Evolutionary conservation across 1,140 invertebrate genomes (phyloP), one percentile per base, ranked within the genome.

Genomic region (Tetraneura akinire): DNA sequence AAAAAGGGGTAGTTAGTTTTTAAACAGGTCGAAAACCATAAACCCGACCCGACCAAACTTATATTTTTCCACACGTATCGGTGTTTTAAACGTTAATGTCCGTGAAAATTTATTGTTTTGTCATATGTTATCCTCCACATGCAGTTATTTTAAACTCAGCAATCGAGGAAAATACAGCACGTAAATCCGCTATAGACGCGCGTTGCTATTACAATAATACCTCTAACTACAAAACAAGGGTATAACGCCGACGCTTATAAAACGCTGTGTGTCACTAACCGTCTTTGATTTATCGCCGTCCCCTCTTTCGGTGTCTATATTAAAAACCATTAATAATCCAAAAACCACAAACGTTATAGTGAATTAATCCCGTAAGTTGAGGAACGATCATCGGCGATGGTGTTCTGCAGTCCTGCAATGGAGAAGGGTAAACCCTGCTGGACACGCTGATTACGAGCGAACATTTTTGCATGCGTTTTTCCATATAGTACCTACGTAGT

Each of bases 261-360:
- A 78, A 78, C 55, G 57, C 71, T 16, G 55, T 14, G 53, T 78
- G 74, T 60, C 55, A 45, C 51, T 78, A 78, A 13, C 9, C 32
- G 32, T 32, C 74, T 26, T 55, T 78, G 74, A 78, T 78, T 78
- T 78, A 78, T 78, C n/a, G 14, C 55, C 32, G 9, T 45, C 14
- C 53, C 37, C 37, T 3, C 74, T 32, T 68, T 47, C 42, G 14
- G 5, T 60, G 13, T 3, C 55, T 8, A 8, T 78, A 78, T 78
- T 76, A 78, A 78, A 78, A 78, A 60, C 53, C 74, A 78, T 78
- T 78, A 78, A 78, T 78, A 78, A 78, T 78, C 74, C 51, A 47
- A 78, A 78, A 78, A 60, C 71, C 71, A 13, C 71, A 32, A 26
- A 62, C 37, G 62, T 78, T 26, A 62, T 78, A 78, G 55, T 47